phyloP scores from a whole-genome alignment of 2,113 vertebrate species.

The Propithecus coquereli region DNA sequence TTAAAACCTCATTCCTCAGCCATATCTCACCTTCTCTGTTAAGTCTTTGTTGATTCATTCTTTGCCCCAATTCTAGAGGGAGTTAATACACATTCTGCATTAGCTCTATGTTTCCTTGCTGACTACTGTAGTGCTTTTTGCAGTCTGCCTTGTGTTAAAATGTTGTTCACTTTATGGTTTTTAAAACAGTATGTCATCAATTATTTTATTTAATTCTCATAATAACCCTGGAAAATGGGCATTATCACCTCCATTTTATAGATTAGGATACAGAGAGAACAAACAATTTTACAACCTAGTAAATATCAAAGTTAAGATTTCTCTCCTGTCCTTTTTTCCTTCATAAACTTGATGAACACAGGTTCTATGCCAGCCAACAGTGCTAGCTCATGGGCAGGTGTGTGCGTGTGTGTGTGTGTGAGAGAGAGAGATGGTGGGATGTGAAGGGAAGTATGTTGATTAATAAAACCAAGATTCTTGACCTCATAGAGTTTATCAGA shows the following conservation, averaged over 20 bases:
- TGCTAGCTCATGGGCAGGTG: neutral
- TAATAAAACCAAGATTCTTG: neutral
- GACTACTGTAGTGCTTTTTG: neutral
- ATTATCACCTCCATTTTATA: neutral
- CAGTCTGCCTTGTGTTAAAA: conserved; percentile 15
- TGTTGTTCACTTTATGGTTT: conserved; percentile 1
- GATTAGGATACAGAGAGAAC: neutral
- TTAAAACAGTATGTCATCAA: neutral
- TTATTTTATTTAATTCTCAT: conserved; percentile 24
- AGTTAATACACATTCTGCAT: neutral
- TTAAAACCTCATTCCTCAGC: neutral
- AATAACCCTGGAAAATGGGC: neutral
- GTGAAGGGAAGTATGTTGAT: too few species aligned
- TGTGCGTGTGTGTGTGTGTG: neutral
- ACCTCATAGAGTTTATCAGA: neutral
- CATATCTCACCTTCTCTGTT: neutral
- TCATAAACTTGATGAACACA: neutral
- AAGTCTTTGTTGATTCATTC: neutral
- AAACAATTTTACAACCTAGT: neutral
- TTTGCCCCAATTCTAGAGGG: neutral
- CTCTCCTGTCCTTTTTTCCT: neutral
- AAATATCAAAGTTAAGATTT: neutral
- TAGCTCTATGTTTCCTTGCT: neutral
- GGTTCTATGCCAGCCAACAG: neutral
- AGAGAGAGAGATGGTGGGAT: too few species aligned